Evolutionary conservation across 2,113 vertebrate genomes (phyloP).

Genomic region (Cathartes aura): DNA sequence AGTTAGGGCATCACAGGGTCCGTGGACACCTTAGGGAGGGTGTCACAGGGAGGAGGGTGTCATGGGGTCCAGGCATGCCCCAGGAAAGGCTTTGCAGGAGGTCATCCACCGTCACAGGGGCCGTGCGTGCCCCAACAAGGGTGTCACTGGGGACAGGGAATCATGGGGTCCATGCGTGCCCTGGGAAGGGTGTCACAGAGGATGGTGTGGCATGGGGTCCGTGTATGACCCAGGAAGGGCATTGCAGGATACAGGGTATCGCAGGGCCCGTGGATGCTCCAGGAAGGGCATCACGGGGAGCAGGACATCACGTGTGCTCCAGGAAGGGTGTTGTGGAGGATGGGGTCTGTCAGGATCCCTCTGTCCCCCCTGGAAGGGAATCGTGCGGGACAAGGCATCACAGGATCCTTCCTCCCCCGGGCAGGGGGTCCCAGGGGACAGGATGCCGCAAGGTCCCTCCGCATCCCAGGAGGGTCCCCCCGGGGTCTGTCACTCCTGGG

Average conservation of each 20-base stretch:
- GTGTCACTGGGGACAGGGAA: accelerated
- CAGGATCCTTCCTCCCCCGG: background rate
- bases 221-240: background rate
- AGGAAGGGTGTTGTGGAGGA: background rate
- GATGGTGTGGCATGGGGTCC: background rate
- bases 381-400: accelerated
- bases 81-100: background rate
- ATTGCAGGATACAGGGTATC: background rate
- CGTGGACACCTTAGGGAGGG: background rate
- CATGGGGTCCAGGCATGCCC: accelerated
- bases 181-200: background rate
- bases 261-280: background rate
- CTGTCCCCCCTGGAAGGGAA: accelerated
- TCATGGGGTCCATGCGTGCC: accelerated
- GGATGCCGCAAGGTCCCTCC: accelerated
- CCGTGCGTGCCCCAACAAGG: accelerated
- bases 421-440: background rate
- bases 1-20: background rate
- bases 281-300: background rate
- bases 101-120: background rate
- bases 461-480: background rate
- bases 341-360: background rate
- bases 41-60: background rate
- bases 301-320: background rate
- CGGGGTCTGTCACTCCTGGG: background rate